Evolutionary conservation across 2,888 invertebrate genomes (phyloP), one percentile per base, ranked within the genome.

Genomic region (Selenia dentaria): DNA sequence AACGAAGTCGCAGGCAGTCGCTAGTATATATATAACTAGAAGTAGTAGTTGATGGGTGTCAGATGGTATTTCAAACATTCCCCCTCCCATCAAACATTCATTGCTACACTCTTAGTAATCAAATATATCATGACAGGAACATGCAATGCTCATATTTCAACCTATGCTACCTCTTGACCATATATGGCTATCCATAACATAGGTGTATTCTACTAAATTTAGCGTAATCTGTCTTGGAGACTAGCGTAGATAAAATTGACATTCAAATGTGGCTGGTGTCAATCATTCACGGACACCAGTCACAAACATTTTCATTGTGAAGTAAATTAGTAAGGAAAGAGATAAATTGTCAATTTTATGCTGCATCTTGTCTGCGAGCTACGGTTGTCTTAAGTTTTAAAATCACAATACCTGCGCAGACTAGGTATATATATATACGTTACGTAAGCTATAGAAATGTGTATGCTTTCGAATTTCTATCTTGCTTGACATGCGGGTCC

Each of bases 261-360:
- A 39, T 39, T 34, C 34, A 39, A 12, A 24, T 28, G n/a, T 16
- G 27, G 24, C n/a, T 18, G 18, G 16, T 22, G 27, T 31, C 28
- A 11, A 25, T 33, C 12, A 11, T 33, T 38, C 45, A 33, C 8
- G 26, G 33, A 38, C 26, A n/a, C 14, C 6, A 9, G 16, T 24
- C 18, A 18, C 2, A 4, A 18, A 18, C 4, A 14, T 14, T 34
- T 42, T 42, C 34, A 32, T 44, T 44, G 37, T 37, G 10, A 26
- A 13, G 32, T 22, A 10, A 32, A 31, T 18, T 6, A 31, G 35
- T n/a, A 22, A 8, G 13, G 11, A 14, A 13, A 25, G 20, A 38
- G 38, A 38, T 33, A 44, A 44, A 44, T 44, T 33, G 25, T 9
- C 6, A 8, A 44, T 38, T 38, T 38, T 38, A 44, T 38, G 36